phyloP scores from a whole-genome alignment of 2,113 vertebrate species.

The Heterotilapia buettikoferi region DNA sequence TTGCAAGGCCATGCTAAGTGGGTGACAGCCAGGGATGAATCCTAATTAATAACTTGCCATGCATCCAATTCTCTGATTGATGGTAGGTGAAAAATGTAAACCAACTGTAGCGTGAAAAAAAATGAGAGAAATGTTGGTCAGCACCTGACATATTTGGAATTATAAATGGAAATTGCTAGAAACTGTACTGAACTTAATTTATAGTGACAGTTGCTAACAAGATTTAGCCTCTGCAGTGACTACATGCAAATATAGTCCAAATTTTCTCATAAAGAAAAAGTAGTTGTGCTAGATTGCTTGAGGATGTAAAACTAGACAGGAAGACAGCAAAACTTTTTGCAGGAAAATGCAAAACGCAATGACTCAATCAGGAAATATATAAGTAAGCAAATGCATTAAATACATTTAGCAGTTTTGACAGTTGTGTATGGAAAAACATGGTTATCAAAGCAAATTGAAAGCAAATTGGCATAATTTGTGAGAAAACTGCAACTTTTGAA shows the following conservation, averaged over 20 bases:
- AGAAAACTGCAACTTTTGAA: background rate
- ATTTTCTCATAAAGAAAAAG: background rate
- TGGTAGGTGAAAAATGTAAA: background rate
- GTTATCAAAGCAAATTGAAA: background rate
- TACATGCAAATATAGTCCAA: background rate
- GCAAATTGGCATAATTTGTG: background rate
- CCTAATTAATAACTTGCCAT: slow-evolving; percentile 16
- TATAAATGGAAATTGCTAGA: background rate
- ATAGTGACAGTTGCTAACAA: background rate
- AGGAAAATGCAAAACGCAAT: background rate
- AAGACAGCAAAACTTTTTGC: background rate
- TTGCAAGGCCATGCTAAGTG: slow-evolving; percentile 22
- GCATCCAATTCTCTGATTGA: background rate
- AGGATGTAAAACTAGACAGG: background rate
- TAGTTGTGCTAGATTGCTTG: background rate
- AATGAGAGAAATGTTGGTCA: background rate
- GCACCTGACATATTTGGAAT: slow-evolving; percentile 1
- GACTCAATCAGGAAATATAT: background rate
- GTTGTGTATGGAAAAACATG: background rate
- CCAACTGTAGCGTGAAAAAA: background rate
- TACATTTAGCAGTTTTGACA: background rate
- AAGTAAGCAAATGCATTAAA: background rate
- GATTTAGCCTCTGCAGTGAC: background rate
- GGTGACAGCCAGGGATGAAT: slow-evolving; percentile 21
- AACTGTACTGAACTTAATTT: background rate